Conservation (phyloP, 1,140 invertebrate species). For the Steinernema khuongi region DNA sequence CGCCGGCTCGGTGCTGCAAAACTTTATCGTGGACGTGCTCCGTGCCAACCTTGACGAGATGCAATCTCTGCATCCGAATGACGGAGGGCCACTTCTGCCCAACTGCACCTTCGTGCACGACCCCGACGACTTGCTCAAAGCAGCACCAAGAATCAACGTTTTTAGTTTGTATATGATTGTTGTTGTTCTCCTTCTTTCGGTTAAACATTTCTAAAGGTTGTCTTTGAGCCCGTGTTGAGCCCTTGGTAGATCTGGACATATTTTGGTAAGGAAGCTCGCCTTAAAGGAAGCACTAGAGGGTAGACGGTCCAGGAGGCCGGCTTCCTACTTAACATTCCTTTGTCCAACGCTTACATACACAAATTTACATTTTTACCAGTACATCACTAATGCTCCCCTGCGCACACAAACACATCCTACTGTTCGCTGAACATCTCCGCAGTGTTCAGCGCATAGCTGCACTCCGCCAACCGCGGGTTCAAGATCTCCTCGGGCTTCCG, state of each 20-base stretch:
- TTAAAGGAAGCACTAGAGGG: too few species aligned
- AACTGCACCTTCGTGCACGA: background rate
- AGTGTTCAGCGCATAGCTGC: constrained; percentile 5
- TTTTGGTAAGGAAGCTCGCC: too few species aligned
- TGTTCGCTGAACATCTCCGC: background rate
- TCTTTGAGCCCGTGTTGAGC: too few species aligned
- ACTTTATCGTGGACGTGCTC: background rate
- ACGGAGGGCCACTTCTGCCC: background rate
- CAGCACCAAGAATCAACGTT: background rate
- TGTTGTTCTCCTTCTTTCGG: too few species aligned
- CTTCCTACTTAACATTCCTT: too few species aligned
- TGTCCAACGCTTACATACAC: too few species aligned
- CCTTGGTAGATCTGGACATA: too few species aligned
- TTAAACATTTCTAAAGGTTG: too few species aligned
- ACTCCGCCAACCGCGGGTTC: background rate
- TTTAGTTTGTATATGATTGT: background rate
- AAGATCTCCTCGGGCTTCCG: background rate
- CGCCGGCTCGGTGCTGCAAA: background rate
- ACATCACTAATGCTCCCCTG: too few species aligned
- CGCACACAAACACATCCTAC: background rate
- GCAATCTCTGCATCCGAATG: background rate
- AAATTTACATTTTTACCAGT: too few species aligned
- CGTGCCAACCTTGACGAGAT: background rate
- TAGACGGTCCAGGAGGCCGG: too few species aligned
- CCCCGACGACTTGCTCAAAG: background rate